Percentiles rank a stretch among this genome's conserved stretches.
Evolutionary conservation across 1,140 invertebrate species (phyloP).

Genomic region (Drosophila obscura): DNA sequence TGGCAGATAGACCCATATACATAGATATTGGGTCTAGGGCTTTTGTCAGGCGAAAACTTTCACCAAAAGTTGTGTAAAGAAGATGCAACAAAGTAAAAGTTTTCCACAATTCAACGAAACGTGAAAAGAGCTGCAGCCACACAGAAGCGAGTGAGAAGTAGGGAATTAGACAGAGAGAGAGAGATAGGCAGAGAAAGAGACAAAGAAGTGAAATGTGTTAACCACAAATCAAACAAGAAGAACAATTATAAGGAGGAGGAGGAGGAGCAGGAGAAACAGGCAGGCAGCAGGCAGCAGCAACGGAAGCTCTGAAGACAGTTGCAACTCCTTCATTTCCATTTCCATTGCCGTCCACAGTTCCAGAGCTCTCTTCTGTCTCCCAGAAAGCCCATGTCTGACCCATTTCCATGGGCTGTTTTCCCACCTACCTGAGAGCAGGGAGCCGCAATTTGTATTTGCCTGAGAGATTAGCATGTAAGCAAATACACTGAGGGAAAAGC

Average conservation of each 20-base stretch:
- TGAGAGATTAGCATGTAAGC: conserved; percentile 21
- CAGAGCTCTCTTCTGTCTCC: too few relatives aligned
- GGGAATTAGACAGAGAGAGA: conserved; percentile 1
- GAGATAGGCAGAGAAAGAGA: neutral
- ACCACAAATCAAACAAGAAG: conserved; percentile 52
- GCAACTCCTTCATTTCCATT: conserved; percentile 5
- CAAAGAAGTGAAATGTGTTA: conserved; percentile 37
- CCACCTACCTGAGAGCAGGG: conserved; percentile 10
- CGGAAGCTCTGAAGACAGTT: conserved; percentile 17
- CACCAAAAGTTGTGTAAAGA: conserved; percentile 46
- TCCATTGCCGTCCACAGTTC: neutral
- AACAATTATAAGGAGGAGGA: conserved; percentile 22
- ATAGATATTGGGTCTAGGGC: conserved; percentile 35
- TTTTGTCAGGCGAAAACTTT: conserved; percentile 46
- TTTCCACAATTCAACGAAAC: conserved; percentile 40
- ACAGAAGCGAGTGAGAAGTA: conserved; percentile 15
- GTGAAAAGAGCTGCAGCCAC: conserved; percentile 28
- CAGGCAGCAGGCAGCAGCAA: neutral
- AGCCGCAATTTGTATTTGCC: neutral
- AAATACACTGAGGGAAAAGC: too few relatives aligned
- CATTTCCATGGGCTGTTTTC: conserved; percentile 23
- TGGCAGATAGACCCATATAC: conserved; percentile 3
- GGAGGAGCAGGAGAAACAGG: neutral
- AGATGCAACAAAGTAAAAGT: conserved; percentile 57
- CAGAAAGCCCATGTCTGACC: conserved; percentile 23